Percentiles rank a stretch among this genome's conserved stretches.
Conservation (phyloP, 2,113 vertebrate genomes). For the Channa argus region DNA sequence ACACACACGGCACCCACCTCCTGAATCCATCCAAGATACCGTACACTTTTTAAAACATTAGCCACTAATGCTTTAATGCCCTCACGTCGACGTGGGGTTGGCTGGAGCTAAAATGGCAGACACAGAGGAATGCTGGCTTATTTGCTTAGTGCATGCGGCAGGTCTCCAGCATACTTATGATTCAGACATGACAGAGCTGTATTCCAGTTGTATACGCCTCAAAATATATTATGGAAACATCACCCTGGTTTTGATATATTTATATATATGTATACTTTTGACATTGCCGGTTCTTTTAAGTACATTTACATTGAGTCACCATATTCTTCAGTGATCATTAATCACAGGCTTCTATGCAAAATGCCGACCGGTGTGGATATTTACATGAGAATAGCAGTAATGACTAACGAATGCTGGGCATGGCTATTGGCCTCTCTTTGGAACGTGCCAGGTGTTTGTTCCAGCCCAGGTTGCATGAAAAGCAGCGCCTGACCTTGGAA, state of each 20-base stretch:
- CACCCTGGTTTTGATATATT: background rate
- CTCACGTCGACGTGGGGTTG: conserved; percentile 72
- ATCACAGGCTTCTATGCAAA: conserved; percentile 71
- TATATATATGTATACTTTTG: too few relatives aligned
- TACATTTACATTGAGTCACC: conserved; percentile 21
- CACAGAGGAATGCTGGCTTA: conserved; percentile 71
- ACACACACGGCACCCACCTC: conserved; percentile 71
- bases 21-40: conserved; percentile 79
- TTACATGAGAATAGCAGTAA: conserved; percentile 74
- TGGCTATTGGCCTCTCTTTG: conserved; percentile 45
- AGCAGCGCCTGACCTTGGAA: conserved; percentile 71
- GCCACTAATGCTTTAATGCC: conserved; percentile 86
- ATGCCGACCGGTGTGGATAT: conserved; percentile 56
- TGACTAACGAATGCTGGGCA: conserved; percentile 71
- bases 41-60: conserved; percentile 87
- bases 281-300: background rate
- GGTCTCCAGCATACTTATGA: conserved; percentile 60
- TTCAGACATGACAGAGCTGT: conserved; percentile 55
- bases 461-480: conserved; percentile 65
- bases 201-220: conserved; percentile 13
- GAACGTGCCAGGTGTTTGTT: conserved; percentile 71
- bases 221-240: conserved; percentile 19
- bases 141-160: conserved; percentile 73
- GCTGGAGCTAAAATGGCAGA: conserved; percentile 80
- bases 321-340: conserved; percentile 51